Evolutionary conservation across 2,797 vertebrate genomes (phyloP), one percentile per base, ranked within the genome.

Genomic region (Gambelia wislizenii): DNA sequence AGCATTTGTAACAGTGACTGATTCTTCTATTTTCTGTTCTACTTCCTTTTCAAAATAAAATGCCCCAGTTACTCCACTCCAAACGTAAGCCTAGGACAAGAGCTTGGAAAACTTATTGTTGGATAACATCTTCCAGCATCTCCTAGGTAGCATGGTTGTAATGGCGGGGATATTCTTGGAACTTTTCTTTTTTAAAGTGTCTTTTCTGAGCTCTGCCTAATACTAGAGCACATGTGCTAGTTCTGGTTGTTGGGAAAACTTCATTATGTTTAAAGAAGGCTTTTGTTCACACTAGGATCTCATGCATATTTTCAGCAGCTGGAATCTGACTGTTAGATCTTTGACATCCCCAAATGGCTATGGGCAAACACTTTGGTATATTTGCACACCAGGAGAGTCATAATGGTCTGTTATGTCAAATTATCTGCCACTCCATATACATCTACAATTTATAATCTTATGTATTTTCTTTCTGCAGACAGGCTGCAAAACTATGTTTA

Each of bases 371-470:
- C 8, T 79, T 42, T 69, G 25, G 16, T 79, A 87, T 6, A 75
- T 89, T 85, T 90, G 64, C 89, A 67, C 70, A 91, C 84, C 47
- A 33, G 42, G 2, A 87, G 81, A 56, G 76, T 36, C 86, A 22
- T 77, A 78, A 27, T 3, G 2, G 44, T 25, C 33, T 77, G 1
- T 12, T 72, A 0, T 7, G 6, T 89, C 61, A 36, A n/a, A 9
- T 93, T 88, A 64, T n/a, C 36, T 0, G 0, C 33, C n/a, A 44
- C 3, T 2, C 78, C 90, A 85, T 86, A 80, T 39, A 90, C 27
- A 0, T 2, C n/a, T 49, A 92, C 22, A 16, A 10, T 90, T 54
- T 87, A n/a, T 25, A 36, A 54, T 75, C 56, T n/a, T 2, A 33
- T n/a, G 1, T 22, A 13, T 56, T 85, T 91, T 44, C 72, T 47